Evolutionary conservation across 2,113 vertebrate species (phyloP).

Genomic region (Nerophis ophidion): DNA sequence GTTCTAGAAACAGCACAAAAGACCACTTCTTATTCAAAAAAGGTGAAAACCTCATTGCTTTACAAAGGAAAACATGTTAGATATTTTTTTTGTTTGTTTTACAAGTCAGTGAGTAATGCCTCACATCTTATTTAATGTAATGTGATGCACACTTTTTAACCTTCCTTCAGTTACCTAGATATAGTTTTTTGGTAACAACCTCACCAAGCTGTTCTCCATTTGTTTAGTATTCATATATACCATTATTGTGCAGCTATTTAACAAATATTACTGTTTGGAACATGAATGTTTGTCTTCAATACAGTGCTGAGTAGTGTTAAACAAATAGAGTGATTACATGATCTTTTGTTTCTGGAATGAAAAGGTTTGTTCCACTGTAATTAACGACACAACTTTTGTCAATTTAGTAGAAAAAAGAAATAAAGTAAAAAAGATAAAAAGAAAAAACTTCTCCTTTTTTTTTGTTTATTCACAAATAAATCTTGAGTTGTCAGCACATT

Average conservation of each 20-base stretch:
- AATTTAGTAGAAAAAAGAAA: background rate
- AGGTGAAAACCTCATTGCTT: constrained; percentile 8
- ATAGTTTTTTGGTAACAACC: constrained; percentile 41
- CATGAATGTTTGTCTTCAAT: constrained; percentile 60
- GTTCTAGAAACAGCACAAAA: constrained; percentile 50
- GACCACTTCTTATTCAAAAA: constrained; percentile 27
- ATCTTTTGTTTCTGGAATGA: too few species aligned
- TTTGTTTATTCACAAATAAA: background rate
- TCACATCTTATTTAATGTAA: constrained; percentile 3
- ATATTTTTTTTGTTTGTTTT: too few species aligned
- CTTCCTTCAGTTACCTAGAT: constrained; percentile 50
- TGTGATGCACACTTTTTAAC: constrained; percentile 16
- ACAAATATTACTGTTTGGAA: constrained; percentile 58
- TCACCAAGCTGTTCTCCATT: constrained; percentile 45
- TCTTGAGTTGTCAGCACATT: background rate
- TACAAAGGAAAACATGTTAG: background rate
- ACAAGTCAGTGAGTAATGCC: constrained; percentile 6
- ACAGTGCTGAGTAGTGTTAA: constrained; percentile 47
- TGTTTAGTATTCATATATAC: constrained; percentile 65
- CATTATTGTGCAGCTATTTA: constrained; percentile 67
- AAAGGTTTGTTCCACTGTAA: too few species aligned
- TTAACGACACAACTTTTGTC: background rate
- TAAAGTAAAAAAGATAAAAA: background rate
- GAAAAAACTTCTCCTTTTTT: background rate
- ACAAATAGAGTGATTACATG: constrained; percentile 30